A percentile compares a stretch with the other conserved stretches of the same genome.
phyloP scores from a whole-genome alignment of 2,797 vertebrate species.

The Artibeus lituratus region DNA sequence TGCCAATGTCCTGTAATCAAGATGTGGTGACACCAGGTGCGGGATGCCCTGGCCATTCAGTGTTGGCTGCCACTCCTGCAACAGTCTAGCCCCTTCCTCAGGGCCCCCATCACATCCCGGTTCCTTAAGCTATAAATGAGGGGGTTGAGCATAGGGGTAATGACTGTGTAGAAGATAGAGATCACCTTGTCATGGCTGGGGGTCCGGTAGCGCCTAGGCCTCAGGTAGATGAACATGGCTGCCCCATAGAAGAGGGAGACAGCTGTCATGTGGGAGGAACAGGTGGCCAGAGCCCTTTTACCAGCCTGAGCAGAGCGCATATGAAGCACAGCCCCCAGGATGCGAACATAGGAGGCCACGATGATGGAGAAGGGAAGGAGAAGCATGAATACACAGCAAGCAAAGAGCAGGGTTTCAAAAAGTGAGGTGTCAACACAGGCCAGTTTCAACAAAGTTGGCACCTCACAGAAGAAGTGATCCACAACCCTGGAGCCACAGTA shows the following conservation, averaged over 20 bases:
- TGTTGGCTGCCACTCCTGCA: neutral
- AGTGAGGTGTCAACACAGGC: conserved; percentile 62
- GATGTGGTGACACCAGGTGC: neutral
- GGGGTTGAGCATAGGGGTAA: conserved; percentile 71
- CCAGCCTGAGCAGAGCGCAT: conserved; percentile 28
- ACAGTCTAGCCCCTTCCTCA: neutral
- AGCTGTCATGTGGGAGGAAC: conserved; percentile 58
- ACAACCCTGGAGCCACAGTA: conserved; percentile 52
- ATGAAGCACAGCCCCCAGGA: conserved; percentile 16
- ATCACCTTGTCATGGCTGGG: conserved; percentile 62
- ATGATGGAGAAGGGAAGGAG: conserved; percentile 64
- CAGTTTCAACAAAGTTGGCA: conserved; percentile 18
- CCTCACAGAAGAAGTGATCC: conserved; percentile 67
- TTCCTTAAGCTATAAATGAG: conserved; percentile 75
- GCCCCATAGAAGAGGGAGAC: conserved; percentile 67
- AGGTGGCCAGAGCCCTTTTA: conserved; percentile 58
- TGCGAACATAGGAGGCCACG: conserved; percentile 46
- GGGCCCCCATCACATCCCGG: conserved; percentile 29
- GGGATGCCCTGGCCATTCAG: neutral
- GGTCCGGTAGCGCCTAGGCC: conserved; percentile 4
- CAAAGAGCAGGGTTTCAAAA: conserved; percentile 54
- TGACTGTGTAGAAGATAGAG: conserved; percentile 62
- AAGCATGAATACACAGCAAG: conserved; percentile 49
- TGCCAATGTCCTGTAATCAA: neutral
- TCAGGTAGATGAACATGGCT: conserved; percentile 67